A percentile compares a stretch with the other conserved stretches of the same genome.
Evolutionary conservation across 2,113 vertebrate species (phyloP).

Genomic region (Ardeotis arabs): DNA sequence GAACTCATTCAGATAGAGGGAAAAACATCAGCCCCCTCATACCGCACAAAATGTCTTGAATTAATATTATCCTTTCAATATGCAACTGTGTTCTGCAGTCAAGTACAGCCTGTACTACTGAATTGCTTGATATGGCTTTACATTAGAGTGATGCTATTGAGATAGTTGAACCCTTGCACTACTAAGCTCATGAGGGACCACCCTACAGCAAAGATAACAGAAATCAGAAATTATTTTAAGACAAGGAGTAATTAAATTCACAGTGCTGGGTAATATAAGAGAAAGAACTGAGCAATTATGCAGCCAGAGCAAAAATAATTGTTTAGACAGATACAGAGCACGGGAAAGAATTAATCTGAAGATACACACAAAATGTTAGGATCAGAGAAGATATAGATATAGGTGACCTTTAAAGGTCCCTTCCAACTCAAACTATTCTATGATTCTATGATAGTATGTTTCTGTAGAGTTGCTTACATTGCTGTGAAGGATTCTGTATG

Average conservation of each 20-base stretch:
- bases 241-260: constrained; percentile 39
- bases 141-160: background rate
- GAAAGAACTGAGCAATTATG: background rate
- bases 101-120: background rate
- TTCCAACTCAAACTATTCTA: no score
- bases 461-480: background rate
- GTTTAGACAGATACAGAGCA: background rate
- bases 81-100: background rate
- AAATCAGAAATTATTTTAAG: constrained; percentile 44
- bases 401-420: background rate
- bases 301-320: background rate
- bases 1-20: background rate
- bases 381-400: background rate
- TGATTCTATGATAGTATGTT: no score
- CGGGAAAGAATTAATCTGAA: background rate
- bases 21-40: background rate
- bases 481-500: background rate
- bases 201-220: background rate
- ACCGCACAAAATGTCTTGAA: background rate
- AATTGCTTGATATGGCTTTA: background rate
- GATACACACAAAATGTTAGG: background rate
- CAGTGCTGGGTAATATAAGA: background rate
- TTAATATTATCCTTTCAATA: background rate
- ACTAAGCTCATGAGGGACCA: background rate
- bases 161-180: background rate